Evolutionary conservation across 2,888 invertebrate genomes (phyloP), one percentile per base, ranked within the genome.

Genomic region (Catonia carolina): DNA sequence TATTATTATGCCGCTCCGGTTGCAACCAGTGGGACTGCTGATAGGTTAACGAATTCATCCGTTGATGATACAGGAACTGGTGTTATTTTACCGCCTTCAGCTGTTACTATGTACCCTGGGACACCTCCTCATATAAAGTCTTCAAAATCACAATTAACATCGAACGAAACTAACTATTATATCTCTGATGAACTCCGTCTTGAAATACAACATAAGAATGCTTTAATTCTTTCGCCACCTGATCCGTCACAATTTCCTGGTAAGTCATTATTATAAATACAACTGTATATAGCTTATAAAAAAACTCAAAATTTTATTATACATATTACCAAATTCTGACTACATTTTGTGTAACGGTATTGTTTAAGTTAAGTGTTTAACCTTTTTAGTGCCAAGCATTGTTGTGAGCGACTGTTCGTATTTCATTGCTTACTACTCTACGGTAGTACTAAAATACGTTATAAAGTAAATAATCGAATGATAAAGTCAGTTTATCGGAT

Each of bases 181-280:
- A 80, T 88, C 71, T 85, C 88, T 22, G 93, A 94, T 67, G 89
- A 88, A 66, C 79, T 94, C 67, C 82, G 89, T 64, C 74, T 82
- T 66, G 89, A 90, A 70, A 82, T 89, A 56, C 77, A 88, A 67
- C 83, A 85, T 66, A 79, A 84, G 63, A 89, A 89, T 71, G 82
- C 84, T 17, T 75, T 88, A 31, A 78, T 82, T 2, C 77, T 89
- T 67, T 77, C 89, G 54, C 86, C 88, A 70, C 81, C 86, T n/a
- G 88, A 92, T 68, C 75, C 78, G 20, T 75, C 77, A 63, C 75
- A 78, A 64, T 81, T 75, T 72, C 78, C 81, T 65, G 77, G 77
- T 77, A 64, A 61, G 53, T 42, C 10, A 37, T n/a, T 23, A n/a
- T n/a, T n/a, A n/a, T n/a, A n/a, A n/a, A n/a, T n/a, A n/a, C n/a